Evolutionary conservation across 1,140 invertebrate species (phyloP).

Genomic region (Neodiprion pinetum): DNA sequence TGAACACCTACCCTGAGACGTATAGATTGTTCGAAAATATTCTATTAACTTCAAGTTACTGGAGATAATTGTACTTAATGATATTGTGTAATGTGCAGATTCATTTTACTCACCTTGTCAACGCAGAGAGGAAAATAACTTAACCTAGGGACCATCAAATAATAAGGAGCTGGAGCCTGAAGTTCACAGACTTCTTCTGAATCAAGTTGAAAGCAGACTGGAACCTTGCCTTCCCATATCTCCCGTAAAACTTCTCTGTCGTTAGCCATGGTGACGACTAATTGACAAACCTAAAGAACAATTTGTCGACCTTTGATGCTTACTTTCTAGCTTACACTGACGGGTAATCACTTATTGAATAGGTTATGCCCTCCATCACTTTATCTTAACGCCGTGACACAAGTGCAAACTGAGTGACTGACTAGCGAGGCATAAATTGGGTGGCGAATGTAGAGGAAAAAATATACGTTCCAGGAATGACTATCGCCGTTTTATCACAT

Average conservation of each 20-base stretch:
- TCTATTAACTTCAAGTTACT: neutral
- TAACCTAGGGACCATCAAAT: conserved; percentile 92
- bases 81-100: neutral
- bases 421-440: no score
- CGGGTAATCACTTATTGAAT: neutral
- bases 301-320: neutral
- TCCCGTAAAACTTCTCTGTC: conserved; percentile 91
- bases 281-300: neutral
- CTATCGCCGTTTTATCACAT: no score
- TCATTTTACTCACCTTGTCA: conserved; percentile 79
- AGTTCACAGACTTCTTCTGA: conserved; percentile 87
- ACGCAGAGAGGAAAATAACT: conserved; percentile 96
- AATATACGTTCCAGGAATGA: no score
- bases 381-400: no score
- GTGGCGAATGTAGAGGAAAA: no score
- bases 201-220: conserved; percentile 88
- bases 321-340: neutral
- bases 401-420: no score
- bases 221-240: conserved; percentile 95
- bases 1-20: conserved; percentile 11
- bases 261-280: conserved; percentile 74
- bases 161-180: conserved; percentile 90
- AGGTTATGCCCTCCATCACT: neutral
- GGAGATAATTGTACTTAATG: neutral
- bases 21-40: conserved; percentile 1